Base-by-base conservation (phyloP, 1,140 invertebrate genomes). In the Rhopalosiphum maidis region DNA sequence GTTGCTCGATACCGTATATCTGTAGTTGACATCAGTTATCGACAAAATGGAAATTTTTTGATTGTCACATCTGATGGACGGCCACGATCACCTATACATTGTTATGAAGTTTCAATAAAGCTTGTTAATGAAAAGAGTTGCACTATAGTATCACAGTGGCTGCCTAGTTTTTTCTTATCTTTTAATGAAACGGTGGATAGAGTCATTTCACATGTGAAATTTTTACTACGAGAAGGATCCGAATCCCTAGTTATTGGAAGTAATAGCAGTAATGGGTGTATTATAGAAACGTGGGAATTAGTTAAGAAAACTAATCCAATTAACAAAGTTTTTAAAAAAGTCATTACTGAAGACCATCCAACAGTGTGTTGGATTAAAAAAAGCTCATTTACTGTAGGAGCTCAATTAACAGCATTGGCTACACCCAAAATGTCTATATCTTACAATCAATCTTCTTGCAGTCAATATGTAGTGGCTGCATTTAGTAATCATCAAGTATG, bases 241-340 rank as follows among this genome's bases (percentile, higher is more conserved):
- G 98, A 99, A 95, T 97, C 97, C 2, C 95, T 98, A 23, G 96
- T 98, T 85, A 96, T 98, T 21, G 96, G 96, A 82, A 97, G 97
- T 82, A 97, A 96, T 94, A 96, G 96, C 91, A 96, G 96, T 18
- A 96, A 95, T 51, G 96, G 96, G 30, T 97, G 97, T 94, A 96
- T 97, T 86, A 96, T 99, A 30, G 97, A 98, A 95, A 96, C 98
- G 15, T 99, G 98, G 98, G 97, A 98, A 94, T 95, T 99, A 15
- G 96, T 97, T 15, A 97, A 98, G 94, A 97, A 98, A 87, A 93
- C 55, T 55, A 68, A 91, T 86, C 86, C 93, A 41, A 85, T 93
- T 30, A 93, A 93, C 37, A 93, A 93, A 54, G 91, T 93, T 30
- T 93, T 93, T 54, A 93, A 93, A 86, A 93, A 93, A 48, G 46